Base-by-base conservation (phyloP, 2,888 invertebrate species). In the Scrobipalpa atriplicella region DNA sequence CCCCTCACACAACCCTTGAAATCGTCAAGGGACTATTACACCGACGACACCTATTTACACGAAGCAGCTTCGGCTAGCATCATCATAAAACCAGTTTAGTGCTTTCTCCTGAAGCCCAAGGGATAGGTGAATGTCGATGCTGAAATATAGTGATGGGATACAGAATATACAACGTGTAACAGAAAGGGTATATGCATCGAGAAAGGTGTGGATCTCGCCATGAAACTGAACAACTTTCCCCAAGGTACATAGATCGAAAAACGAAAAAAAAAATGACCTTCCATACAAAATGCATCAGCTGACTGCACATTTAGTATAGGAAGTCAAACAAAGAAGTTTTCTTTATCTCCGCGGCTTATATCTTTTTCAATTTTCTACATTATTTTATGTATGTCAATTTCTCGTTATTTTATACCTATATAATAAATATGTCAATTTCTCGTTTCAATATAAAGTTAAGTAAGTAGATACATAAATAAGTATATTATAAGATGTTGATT, bases 21-120 rank as follows among this genome's bases (percentile, higher is more conserved):
- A 52, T 7, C 36, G 10, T 16, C 58, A 36, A 36, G 58, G 58
- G 58, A 58, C 58, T 56, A 56, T 56, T 56, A 56, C 29, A 36
- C 29, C 1, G 58, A 16, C 8, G 38, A 36, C 36, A n/a, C 38
- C 58, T 58, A 36, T 58, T 54, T 54, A 19, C 54, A 54, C 58
- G 10, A 8, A 58, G 16, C 7, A 51, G 51, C n/a, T 3, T 19
- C 16, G 6, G 21, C 19, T 19, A 38, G 63, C 63, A 63, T 63
- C 36, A 63, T 52, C 63, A 63, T 63, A 63, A 63, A 62, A 51
- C 52, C 11, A 1, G 51, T 63, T 63, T 63, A 63, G 51, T 51
- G 19, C 52, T 38, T 47, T 36, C 38, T 13, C 19, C 10, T 21
- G 13, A 21, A 13, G 21, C 62, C 47, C 51, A 13, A 13, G 43